These are phyloP conservation scores for Aphaenogaster ashmeadi DNA, from an alignment of 1,140 invertebrate genomes.

Conservation along the genomic window DNA sequence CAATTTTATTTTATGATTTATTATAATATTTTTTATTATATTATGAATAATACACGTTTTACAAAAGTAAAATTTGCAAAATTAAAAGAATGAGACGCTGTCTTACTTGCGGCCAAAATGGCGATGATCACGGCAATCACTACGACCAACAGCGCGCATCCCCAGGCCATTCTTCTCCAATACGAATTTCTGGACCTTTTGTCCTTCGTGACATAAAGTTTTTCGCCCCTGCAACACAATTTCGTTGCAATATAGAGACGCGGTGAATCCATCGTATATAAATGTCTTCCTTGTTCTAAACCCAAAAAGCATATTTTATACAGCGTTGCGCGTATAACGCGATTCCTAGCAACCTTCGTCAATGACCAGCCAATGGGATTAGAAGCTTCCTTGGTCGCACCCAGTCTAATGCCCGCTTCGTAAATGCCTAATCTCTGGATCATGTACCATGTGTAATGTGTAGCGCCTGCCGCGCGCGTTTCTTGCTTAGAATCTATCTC, in stretches of 20 bases:
- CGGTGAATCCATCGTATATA: background rate
- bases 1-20: background rate
- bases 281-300: conserved; percentile 66
- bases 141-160: conserved; percentile 88
- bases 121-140: conserved; percentile 90
- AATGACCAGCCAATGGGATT: conserved; percentile 70
- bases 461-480: background rate
- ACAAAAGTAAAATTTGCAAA: background rate
- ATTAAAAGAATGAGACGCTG: background rate
- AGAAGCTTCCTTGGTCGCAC: conserved; percentile 74
- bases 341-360: conserved; percentile 70
- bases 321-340: conserved; percentile 70
- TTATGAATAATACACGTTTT: background rate
- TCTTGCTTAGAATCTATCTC: background rate
- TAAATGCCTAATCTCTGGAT: conserved; percentile 31
- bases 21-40: conserved; percentile 33
- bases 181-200: conserved; percentile 90
- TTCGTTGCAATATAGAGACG: conserved; percentile 54
- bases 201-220: conserved; percentile 93
- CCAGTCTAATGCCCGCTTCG: conserved; percentile 54
- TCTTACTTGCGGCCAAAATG: conserved; percentile 91
- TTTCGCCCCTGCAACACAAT: conserved; percentile 91
- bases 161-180: conserved; percentile 90
- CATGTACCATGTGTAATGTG: conserved; percentile 2
- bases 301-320: conserved; percentile 76